Percentiles rank a stretch among this genome's conserved stretches.
Evolutionary conservation across 2,797 vertebrate species (phyloP).

Genomic region (Acanthis flammea): DNA sequence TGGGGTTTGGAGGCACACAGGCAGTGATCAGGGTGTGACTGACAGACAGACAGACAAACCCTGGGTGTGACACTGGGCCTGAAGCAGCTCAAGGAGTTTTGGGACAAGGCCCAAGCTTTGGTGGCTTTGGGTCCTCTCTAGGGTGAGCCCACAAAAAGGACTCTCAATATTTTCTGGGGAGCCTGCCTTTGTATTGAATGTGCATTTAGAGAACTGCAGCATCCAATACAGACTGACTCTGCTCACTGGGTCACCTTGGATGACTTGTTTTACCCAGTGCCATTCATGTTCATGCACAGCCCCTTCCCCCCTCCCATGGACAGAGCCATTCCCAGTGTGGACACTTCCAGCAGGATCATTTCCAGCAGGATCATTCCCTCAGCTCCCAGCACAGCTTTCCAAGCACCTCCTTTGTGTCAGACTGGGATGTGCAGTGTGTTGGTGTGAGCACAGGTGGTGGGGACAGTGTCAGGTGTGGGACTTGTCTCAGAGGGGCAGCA

Average conservation of each 20-base stretch:
- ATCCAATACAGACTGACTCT: neutral
- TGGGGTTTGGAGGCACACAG: neutral
- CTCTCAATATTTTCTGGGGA: neutral
- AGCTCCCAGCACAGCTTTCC: neutral
- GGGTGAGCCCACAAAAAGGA: neutral
- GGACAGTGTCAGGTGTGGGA: neutral
- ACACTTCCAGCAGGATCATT: neutral
- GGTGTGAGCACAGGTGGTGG: neutral
- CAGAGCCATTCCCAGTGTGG: neutral
- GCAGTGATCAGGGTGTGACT: neutral
- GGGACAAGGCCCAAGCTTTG: neutral
- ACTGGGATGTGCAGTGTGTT: rapidly evolving
- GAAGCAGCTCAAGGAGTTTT: rapidly evolving
- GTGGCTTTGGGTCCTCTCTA: neutral
- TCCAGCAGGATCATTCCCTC: neutral
- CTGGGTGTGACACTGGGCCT: neutral
- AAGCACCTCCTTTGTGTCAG: neutral
- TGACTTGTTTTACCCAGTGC: rapidly evolving
- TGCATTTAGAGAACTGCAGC: neutral
- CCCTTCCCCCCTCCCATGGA: neutral
- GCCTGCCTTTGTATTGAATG: neutral
- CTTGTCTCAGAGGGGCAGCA: neutral
- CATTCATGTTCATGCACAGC: rapidly evolving
- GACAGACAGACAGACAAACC: neutral
- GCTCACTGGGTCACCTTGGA: neutral